A percentile compares a stretch with the other conserved stretches of the same genome.
phyloP scores from a whole-genome alignment of 2,888 invertebrate species.

The Trileptium ribeirensis region DNA sequence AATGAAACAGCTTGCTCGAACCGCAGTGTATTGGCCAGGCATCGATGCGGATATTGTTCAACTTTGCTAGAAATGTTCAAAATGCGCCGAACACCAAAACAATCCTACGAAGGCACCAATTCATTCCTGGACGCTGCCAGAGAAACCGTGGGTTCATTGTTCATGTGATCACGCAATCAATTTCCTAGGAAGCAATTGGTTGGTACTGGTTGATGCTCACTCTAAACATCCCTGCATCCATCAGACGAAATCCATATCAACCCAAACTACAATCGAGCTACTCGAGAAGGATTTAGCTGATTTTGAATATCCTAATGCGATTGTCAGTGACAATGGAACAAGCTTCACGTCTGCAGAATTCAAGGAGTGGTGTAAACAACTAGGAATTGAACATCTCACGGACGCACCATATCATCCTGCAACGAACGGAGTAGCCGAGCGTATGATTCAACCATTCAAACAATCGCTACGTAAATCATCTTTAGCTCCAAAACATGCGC shows the following conservation, averaged over 20 bases:
- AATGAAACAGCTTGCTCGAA: not conserved
- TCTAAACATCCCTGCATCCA: constrained; percentile 14
- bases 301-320: constrained; percentile 33
- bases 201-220: not conserved
- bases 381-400: constrained; percentile 20
- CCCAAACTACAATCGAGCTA: constrained; percentile 30
- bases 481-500: constrained; percentile 23
- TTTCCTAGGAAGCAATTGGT: constrained; percentile 24
- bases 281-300: constrained; percentile 33
- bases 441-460: constrained; percentile 35
- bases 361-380: not conserved
- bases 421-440: constrained; percentile 25
- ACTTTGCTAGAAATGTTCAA: not conserved
- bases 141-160: constrained; percentile 40
- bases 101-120: constrained; percentile 29
- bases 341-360: constrained; percentile 26
- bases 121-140: constrained; percentile 41
- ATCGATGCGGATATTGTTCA: constrained; percentile 11
- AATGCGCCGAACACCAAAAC: constrained; percentile 16
- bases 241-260: not conserved
- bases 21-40: not conserved
- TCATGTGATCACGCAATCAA: constrained; percentile 42
- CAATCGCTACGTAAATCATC: constrained; percentile 25
- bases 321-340: constrained; percentile 39
- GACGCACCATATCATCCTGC: constrained; percentile 38